A percentile compares a stretch with the other conserved stretches of the same genome.
phyloP scores from a whole-genome alignment of 2,113 vertebrate genomes.

The Gadus chalcogrammus region DNA sequence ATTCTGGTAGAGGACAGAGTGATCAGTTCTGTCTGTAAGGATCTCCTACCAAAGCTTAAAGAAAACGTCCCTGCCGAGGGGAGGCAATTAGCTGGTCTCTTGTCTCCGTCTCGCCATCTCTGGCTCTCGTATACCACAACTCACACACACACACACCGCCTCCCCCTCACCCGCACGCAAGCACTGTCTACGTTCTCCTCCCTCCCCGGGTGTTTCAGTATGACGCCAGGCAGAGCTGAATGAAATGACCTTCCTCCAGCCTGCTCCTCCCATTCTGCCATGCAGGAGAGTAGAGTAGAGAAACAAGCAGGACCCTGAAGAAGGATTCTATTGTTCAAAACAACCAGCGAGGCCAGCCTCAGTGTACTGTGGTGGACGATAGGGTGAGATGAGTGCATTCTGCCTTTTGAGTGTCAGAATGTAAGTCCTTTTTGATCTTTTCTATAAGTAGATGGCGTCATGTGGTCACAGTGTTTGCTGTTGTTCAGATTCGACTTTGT shows the following conservation, averaged over 20 bases:
- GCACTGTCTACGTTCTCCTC: slow-evolving; percentile 26
- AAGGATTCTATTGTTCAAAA: slow-evolving; percentile 37
- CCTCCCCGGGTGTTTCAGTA: slow-evolving; percentile 40
- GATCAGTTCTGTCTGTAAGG: background rate
- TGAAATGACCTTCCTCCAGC: slow-evolving; percentile 66
- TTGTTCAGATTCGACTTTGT: too few relatives aligned
- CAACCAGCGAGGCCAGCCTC: slow-evolving; percentile 40
- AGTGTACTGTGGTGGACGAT: slow-evolving; percentile 41
- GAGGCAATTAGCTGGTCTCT: too few relatives aligned
- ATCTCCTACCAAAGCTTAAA: background rate
- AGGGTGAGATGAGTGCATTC: slow-evolving; percentile 34
- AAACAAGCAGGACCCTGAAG: slow-evolving; percentile 32
- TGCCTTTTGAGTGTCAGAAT: slow-evolving; percentile 41
- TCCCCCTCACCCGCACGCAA: slow-evolving; percentile 17
- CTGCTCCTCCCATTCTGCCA: slow-evolving; percentile 53
- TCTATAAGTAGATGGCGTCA: too few relatives aligned
- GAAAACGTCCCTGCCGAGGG: too few relatives aligned
- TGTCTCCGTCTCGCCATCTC: background rate
- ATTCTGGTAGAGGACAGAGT: too few relatives aligned
- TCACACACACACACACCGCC: slow-evolving; percentile 10
- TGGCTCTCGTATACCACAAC: slow-evolving; percentile 13
- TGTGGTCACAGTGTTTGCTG: too few relatives aligned
- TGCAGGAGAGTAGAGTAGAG: slow-evolving; percentile 32
- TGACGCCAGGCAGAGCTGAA: slow-evolving; percentile 61
- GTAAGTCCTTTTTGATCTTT: slow-evolving; percentile 54